Conservation (phyloP, 2,888 invertebrate genomes). For the Axea sp. region DNA sequence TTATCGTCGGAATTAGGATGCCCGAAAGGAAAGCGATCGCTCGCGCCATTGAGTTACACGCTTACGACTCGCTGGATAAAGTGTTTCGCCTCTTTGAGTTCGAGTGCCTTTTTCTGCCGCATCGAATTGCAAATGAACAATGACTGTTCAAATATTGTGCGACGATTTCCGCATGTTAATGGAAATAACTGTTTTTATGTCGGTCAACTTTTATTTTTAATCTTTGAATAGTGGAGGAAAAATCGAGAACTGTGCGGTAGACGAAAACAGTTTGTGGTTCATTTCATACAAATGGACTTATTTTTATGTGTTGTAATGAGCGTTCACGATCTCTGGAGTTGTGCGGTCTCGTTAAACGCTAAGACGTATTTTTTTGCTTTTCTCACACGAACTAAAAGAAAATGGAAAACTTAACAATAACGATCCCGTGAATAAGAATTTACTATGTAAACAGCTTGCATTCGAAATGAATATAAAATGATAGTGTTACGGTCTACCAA, state of each 20-base stretch:
- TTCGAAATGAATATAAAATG: too few relatives aligned
- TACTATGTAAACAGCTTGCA: too few relatives aligned
- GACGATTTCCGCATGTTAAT: too few relatives aligned
- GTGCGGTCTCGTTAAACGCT: conserved; percentile 68
- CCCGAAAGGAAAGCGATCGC: not conserved
- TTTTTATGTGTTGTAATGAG: conserved; percentile 67
- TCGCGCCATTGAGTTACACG: conserved; percentile 9
- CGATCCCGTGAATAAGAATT: too few relatives aligned
- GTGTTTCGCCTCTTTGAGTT: conserved; percentile 11
- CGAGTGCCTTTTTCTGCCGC: too few relatives aligned
- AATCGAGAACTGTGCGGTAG: not conserved
- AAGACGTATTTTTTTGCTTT: conserved; percentile 32
- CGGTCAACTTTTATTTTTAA: too few relatives aligned
- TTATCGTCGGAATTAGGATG: conserved; percentile 16
- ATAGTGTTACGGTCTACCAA: too few relatives aligned
- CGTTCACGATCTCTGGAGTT: conserved; percentile 57
- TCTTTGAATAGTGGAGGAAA: not conserved
- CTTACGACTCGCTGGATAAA: conserved; percentile 1
- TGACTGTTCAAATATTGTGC: too few relatives aligned
- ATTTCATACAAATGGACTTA: conserved; percentile 59
- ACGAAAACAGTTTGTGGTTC: too few relatives aligned
- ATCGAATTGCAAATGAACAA: too few relatives aligned
- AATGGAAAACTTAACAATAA: conserved; percentile 28
- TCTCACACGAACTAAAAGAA: conserved; percentile 11
- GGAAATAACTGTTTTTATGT: too few relatives aligned